Percentiles rank a stretch among this genome's conserved stretches.
Conservation (phyloP, 2,888 invertebrate species). For the Monopis laevigella region DNA sequence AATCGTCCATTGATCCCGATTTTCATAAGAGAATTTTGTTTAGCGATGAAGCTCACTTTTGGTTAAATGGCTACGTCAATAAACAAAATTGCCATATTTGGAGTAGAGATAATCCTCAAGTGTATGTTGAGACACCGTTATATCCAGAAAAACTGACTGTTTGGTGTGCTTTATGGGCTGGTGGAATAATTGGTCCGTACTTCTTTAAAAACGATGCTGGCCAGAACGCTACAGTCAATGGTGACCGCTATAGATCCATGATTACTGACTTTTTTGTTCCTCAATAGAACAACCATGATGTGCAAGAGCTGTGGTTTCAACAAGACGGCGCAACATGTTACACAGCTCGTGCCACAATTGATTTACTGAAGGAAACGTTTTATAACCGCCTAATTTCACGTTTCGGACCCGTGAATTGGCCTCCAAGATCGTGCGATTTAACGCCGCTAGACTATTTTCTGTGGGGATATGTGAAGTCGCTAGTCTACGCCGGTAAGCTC, state of each 20-base stretch:
- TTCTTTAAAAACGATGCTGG: constrained; percentile 29
- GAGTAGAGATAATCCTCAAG: constrained; percentile 22
- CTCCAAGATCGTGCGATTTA: constrained; percentile 7
- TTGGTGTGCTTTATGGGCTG: constrained; percentile 29
- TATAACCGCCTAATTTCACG: constrained; percentile 13
- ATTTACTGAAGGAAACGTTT: constrained; percentile 23
- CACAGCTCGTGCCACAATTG: constrained; percentile 25
- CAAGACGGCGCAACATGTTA: constrained; percentile 26
- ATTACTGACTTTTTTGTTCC: too few relatives aligned
- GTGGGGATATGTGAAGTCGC: too few relatives aligned
- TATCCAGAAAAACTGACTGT: constrained; percentile 27
- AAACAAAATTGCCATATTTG: constrained; percentile 28
- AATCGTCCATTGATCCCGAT: constrained; percentile 1
- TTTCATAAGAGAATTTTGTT: constrained; percentile 11
- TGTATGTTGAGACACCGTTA: constrained; percentile 19
- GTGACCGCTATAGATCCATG: too few relatives aligned
- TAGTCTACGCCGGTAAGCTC: constrained; percentile 19
- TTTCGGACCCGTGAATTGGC: constrained; percentile 1
- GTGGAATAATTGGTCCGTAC: constrained; percentile 31
- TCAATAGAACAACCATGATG: too few relatives aligned
- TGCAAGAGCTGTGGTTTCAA: constrained; percentile 22
- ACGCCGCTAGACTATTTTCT: too few relatives aligned
- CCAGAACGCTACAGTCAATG: constrained; percentile 24
- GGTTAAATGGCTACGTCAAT: constrained; percentile 31
- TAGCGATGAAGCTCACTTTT: constrained; percentile 25